These are phyloP conservation scores for Rutilus rutilus DNA, from an alignment of 2,113 vertebrate species.

Conservation along the genomic window DNA sequence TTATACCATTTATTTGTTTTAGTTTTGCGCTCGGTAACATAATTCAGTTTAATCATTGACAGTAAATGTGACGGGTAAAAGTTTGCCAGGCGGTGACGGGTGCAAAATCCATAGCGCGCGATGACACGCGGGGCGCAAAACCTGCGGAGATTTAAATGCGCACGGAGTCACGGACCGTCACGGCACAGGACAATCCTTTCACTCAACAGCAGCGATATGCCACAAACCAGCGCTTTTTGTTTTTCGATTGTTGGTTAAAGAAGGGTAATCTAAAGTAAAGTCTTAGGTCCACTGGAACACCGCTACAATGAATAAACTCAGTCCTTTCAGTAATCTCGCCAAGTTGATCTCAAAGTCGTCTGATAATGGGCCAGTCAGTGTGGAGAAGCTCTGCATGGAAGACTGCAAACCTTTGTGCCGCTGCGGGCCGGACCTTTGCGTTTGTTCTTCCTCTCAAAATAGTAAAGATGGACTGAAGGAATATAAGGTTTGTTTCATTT, in stretches of 20 bases:
- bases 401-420: conserved; percentile 31
- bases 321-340: conserved; percentile 26
- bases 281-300: background rate
- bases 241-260: background rate
- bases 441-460: background rate
- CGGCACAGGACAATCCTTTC: background rate
- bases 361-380: background rate
- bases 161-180: background rate
- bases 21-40: conserved; percentile 20
- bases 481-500: conserved; percentile 46
- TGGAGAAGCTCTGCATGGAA: conserved; percentile 55
- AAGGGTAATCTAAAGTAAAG: background rate
- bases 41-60: conserved; percentile 43
- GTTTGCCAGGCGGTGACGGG: conserved; percentile 11
- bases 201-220: background rate
- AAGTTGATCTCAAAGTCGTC: conserved; percentile 33
- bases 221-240: background rate
- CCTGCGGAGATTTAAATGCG: conserved; percentile 26
- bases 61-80: conserved; percentile 8
- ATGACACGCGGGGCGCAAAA: conserved; percentile 36
- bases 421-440: conserved; percentile 21
- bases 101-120: conserved; percentile 30
- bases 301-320: conserved; percentile 50
- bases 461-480: conserved; percentile 11
- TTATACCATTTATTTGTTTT: conserved; percentile 10